Base-by-base conservation (phyloP, 2,888 invertebrate species). In the Hypolimnas misippus region DNA sequence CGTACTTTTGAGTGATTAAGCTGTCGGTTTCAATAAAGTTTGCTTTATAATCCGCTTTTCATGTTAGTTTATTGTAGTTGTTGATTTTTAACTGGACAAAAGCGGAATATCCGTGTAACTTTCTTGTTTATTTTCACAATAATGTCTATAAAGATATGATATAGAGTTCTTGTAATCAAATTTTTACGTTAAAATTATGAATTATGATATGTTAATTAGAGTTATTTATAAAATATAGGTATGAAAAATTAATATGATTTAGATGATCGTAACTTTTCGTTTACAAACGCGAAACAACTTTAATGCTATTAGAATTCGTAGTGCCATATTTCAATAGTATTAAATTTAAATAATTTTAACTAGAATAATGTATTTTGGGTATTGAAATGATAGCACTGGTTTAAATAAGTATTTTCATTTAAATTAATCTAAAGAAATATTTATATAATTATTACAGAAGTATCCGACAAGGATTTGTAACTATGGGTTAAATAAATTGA, bases 321-420 rank as follows among this genome's bases (percentile, higher is more conserved):
- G n/a, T n/a, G n/a, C 12, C 35, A 3, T 38, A 38, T n/a, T 38
- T 38, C n/a, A 38, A 38, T 38, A n/a, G n/a, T 38, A n/a, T 38
- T 12, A 38, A 38, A 33, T 33, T 8, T 33, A 1, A 33, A 10
- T 25, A 33, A 8, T 33, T 8, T 33, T 8, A 33, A 33, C 3
- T 25, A 5, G 5, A 25, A n/a, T 38, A 2, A 10, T 33, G 1
- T 10, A 33, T 33, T 7, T 40, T 40, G n/a, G 10, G n/a, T 17
- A 42, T 42, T 52, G 51, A 57, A 57, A 38, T 46, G 44, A 62
- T 52, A 62, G 62, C 56, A 53, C 44, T 21, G 16, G 12, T 8
- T 35, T 44, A 40, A 25, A n/a, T 19, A 38, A 38, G 2, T 38
- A 38, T 0, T 38, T 1, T 4, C 2, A 3, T 38, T 12, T 4